phyloP scores from a whole-genome alignment of 2,113 vertebrate species.

The Prionailurus viverrinus region DNA sequence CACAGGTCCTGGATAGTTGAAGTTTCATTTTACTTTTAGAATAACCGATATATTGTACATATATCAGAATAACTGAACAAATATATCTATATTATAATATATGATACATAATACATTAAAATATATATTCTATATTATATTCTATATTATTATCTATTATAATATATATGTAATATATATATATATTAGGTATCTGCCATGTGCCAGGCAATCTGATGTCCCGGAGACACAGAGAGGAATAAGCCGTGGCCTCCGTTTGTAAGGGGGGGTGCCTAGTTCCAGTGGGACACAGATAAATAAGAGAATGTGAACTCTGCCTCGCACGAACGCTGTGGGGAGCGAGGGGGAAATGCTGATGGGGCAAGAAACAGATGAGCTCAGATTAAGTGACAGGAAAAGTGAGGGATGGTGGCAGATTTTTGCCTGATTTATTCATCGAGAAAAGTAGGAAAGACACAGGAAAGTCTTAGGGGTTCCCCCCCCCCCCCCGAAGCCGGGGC shows the following conservation, averaged over 20 bases:
- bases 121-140: too few relatives aligned
- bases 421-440: constrained; percentile 41
- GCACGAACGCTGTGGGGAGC: neutral
- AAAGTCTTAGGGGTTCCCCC: constrained; percentile 11
- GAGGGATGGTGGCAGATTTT: neutral
- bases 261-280: neutral
- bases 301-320: constrained; percentile 33
- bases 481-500: neutral
- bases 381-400: constrained; percentile 5
- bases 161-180: too few relatives aligned
- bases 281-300: neutral
- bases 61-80: too few relatives aligned
- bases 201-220: neutral
- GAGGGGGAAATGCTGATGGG: neutral
- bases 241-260: neutral
- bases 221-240: neutral
- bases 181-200: neutral
- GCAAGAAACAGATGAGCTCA: constrained; percentile 22
- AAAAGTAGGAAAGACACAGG: constrained; percentile 29
- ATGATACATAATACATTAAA: too few relatives aligned
- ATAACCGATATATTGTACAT: neutral
- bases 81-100: too few relatives aligned
- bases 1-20: neutral
- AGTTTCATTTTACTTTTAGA: neutral
- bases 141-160: too few relatives aligned